Base-by-base conservation (phyloP, 2,888 invertebrate genomes). In the Xestobium rufovillosum region DNA sequence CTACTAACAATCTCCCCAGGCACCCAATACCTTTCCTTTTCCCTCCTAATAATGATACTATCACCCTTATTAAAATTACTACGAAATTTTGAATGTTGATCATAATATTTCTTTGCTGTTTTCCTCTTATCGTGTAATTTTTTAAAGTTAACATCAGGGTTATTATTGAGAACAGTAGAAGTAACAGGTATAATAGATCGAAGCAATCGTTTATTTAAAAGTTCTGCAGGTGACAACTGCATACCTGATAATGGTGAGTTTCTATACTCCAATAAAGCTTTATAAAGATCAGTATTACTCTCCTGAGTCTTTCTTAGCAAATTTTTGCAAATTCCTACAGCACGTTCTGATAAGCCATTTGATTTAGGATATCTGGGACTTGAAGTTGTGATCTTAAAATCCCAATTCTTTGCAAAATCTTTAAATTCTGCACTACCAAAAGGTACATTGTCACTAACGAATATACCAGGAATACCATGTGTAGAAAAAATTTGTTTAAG, bases 321-420 rank as follows among this genome's bases (percentile, higher is more conserved):
- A 9, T 33, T 42, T 37, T 50, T 45, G 3, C 34, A 40, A 16
- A 38, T 50, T 30, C 39, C 31, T 4, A 48, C 46, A 19, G 32
- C 42, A 23, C 43, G 33, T 34, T 54, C 50, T 6, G 50, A 50
- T 14, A 46, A 25, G 3, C 51, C 49, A 44, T 53, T 50, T 4
- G 44, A 35, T 34, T 45, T 30, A 2, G 42, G 37, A 27, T 43
- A 49, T 11, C 28, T 38, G 28, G 46, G 48, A 43, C 49, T 49
- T 6, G 41, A 38, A 2, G 44, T 48, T 19, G 12, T 31, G 15
- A 43, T 14, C 14, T 41, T 37, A 27, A 50, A 42, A 34, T 48
- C 42, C 39, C 41, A 49, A 13, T 39, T 31, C 26, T 44, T 35
- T 11, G 42, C 38, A 42, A 48, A 48, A n/a, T 36, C 14, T 14